phyloP scores from a whole-genome alignment of 2,888 invertebrate species.

The Mechanitis messenoides region DNA sequence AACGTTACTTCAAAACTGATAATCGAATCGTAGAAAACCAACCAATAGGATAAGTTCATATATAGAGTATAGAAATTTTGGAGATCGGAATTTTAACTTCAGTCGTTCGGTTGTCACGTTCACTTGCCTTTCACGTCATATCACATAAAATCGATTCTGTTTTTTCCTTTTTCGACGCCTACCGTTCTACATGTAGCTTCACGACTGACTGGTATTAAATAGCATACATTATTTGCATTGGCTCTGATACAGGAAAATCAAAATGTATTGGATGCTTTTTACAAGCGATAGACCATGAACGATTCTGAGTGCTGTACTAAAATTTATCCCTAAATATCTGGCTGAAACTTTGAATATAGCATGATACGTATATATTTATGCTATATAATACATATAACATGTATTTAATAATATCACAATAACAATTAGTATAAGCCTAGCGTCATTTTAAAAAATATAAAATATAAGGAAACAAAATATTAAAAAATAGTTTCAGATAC shows the following conservation, averaged over 20 bases:
- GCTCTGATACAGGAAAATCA: constrained; percentile 14
- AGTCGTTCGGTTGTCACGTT: not conserved
- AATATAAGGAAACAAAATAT: no score
- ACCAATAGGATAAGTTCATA: no score
- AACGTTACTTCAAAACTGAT: no score
- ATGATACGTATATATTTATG: no score
- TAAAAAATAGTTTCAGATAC: no score
- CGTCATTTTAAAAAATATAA: no score
- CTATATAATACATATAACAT: no score
- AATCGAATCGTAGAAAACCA: no score
- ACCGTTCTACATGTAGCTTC: constrained; percentile 18
- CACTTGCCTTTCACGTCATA: not conserved
- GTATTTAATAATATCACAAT: no score
- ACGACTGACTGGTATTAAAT: constrained; percentile 29
- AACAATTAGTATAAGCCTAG: no score
- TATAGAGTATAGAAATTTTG: not conserved
- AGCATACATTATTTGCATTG: constrained; percentile 28
- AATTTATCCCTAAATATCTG: constrained; percentile 2
- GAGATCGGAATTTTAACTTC: not conserved
- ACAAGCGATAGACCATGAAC: constrained; percentile 17
- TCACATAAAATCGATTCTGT: constrained; percentile 21
- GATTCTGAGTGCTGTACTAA: constrained; percentile 16
- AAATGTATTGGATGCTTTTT: constrained; percentile 23
- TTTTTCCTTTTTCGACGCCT: constrained; percentile 12
- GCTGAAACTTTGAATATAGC: no score